Evolutionary conservation across 2,888 invertebrate genomes (phyloP), one percentile per base, ranked within the genome.

Genomic region (Branchellion lobata): DNA sequence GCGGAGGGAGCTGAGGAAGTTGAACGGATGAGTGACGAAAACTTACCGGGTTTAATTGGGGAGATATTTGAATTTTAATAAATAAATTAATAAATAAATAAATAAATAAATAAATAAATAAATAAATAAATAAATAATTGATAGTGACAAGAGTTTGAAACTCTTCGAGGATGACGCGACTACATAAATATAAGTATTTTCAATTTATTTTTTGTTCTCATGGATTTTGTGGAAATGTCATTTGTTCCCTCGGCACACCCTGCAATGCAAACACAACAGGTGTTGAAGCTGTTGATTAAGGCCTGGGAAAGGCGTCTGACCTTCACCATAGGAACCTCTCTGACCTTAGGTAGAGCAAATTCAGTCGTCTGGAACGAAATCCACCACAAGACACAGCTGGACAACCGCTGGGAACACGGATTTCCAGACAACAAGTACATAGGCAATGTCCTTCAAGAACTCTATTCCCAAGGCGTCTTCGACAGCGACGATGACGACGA

Each of bases 341-440:
- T 92, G 80, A 96, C 96, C 0, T 95, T 95, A 0, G 96, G 95
- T 0, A 91, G 93, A 84, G 92, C 93, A 86, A 93, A 95, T 89
- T 94, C 94, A 81, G 93, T 96, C 79, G 92, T 94, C 71, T 96
- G 96, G 96, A 93, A 93, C 86, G 92, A 92, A 85, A 92, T 94
- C 81, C 94, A 94, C 85, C 94, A 94, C 86, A 94, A 94, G 88
- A 94, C 94, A 73, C 88, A 80, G 92, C 83, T 85, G 83, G 92
- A 92, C 83, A 83, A 85, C 29, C 85, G 85, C 82, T 83, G 83
- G 0, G 87, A 86, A 0, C 86, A 87, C 79, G 87, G 87, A 47
- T 93, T 92, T 87, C 93, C 93, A 1, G 93, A 93, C 88, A 90
- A 91, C 1, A 91, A 90, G 81, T 94, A 93, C 87, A 88, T 94